Conservation (phyloP, 1,140 invertebrate genomes). For the Dreissena polymorpha region DNA sequence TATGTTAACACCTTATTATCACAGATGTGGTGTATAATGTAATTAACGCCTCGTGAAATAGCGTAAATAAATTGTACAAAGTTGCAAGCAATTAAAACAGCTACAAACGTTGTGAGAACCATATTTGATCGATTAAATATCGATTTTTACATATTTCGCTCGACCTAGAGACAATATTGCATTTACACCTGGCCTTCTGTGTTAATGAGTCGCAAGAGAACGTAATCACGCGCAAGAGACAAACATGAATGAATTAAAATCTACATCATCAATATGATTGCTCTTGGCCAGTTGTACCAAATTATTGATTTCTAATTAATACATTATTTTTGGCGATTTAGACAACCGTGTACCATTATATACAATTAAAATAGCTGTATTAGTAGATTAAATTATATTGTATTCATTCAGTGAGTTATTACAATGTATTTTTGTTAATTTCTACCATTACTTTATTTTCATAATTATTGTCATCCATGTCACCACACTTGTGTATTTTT, state of each 20-base stretch:
- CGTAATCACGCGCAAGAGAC: not conserved
- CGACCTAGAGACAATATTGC: not conserved
- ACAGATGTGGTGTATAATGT: not conserved
- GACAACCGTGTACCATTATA: too few relatives aligned
- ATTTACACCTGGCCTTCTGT: not conserved
- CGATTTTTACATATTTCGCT: not conserved
- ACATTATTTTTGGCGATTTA: too few relatives aligned
- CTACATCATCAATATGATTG: too few relatives aligned
- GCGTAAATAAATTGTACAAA: constrained; percentile 5
- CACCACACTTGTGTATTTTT: too few relatives aligned
- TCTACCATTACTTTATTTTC: too few relatives aligned
- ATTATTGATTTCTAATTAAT: too few relatives aligned
- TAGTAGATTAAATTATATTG: too few relatives aligned
- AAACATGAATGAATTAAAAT: not conserved
- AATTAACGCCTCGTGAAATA: not conserved
- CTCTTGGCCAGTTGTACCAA: too few relatives aligned
- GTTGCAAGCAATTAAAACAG: not conserved
- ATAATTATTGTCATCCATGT: too few relatives aligned
- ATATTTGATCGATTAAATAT: constrained; percentile 9
- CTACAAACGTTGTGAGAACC: not conserved
- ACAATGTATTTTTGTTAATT: too few relatives aligned
- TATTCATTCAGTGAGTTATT: too few relatives aligned
- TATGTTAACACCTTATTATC: not conserved
- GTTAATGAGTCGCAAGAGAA: not conserved
- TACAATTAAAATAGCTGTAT: too few relatives aligned